These are phyloP conservation scores for Xiphorhynchus elegans DNA, from an alignment of 2,113 vertebrate genomes.

Conservation along the genomic window DNA sequence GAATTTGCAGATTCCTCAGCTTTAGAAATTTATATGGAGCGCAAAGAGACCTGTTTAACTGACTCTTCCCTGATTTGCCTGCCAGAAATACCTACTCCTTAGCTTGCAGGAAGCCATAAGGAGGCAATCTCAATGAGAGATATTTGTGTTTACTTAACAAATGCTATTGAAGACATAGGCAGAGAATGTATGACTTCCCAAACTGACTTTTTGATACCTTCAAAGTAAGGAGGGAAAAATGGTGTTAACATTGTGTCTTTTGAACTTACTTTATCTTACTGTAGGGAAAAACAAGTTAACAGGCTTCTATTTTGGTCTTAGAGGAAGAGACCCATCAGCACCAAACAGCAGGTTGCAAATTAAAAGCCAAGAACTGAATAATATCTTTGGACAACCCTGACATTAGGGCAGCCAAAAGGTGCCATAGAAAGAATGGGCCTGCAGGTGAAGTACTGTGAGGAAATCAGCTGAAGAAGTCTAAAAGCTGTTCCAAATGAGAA, in stretches of 20 bases:
- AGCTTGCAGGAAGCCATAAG: not conserved
- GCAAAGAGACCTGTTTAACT: not conserved
- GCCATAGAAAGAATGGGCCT: not conserved
- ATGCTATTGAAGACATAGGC: not conserved
- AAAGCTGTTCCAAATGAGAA: not conserved
- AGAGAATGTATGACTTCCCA: not conserved
- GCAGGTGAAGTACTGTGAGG: not conserved
- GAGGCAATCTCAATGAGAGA: not conserved
- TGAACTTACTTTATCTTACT: not conserved
- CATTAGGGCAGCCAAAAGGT: not conserved
- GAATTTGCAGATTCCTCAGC: not conserved
- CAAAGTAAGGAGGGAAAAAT: not conserved
- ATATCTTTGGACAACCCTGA: not conserved
- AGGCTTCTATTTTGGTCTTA: not conserved
- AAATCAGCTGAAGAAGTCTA: not conserved
- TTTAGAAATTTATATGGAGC: not conserved
- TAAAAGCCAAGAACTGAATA: not conserved
- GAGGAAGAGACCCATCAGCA: not conserved
- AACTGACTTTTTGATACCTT: not conserved
- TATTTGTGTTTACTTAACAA: not conserved
- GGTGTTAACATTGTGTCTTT: not conserved
- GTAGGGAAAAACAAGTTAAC: not conserved
- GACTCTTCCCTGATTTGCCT: not conserved
- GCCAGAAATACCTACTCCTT: not conserved
- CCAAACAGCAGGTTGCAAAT: not conserved